Evolutionary conservation across 1,140 invertebrate species (phyloP).

Genomic region (Scaptodrosophila lebanonensis): DNA sequence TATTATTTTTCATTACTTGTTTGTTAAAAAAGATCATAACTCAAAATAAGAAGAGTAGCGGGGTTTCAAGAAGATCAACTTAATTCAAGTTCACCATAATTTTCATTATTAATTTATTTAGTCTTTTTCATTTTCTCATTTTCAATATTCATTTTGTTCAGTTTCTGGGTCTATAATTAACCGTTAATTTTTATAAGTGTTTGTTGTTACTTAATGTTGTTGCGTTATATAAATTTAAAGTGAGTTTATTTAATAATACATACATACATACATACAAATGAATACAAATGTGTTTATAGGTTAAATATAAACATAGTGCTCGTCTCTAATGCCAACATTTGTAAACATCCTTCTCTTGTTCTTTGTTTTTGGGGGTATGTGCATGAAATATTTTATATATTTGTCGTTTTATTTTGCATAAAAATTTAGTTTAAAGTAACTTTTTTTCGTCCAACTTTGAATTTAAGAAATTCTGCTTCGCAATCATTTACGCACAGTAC

Average conservation of each 20-base stretch:
- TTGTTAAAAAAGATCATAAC: no score
- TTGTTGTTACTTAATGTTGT: constrained; percentile 39
- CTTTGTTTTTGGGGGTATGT: constrained; percentile 12
- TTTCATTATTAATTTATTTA: constrained; percentile 73
- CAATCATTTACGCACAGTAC: constrained; percentile 31
- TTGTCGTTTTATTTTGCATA: constrained; percentile 27
- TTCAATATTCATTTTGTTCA: constrained; percentile 36
- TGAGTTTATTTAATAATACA: constrained; percentile 37
- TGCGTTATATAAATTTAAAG: constrained; percentile 65
- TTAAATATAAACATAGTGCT: constrained; percentile 60
- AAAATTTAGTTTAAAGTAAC: constrained; percentile 52
- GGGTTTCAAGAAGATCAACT: no score
- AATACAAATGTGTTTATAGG: constrained; percentile 34
- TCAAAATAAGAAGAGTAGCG: no score
- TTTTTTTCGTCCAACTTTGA: constrained; percentile 8
- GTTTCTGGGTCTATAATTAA: neutral
- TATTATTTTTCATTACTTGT: no score
- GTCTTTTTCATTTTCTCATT: constrained; percentile 72
- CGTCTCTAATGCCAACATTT: constrained; percentile 35
- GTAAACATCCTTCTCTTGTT: constrained; percentile 49
- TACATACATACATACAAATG: constrained; percentile 11
- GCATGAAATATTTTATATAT: constrained; percentile 14
- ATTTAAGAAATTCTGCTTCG: constrained; percentile 28
- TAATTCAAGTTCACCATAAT: neutral
- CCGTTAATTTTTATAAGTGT: neutral